phyloP scores from a whole-genome alignment of 2,888 invertebrate genomes.

The Thysanoteuthis rhombus region DNA sequence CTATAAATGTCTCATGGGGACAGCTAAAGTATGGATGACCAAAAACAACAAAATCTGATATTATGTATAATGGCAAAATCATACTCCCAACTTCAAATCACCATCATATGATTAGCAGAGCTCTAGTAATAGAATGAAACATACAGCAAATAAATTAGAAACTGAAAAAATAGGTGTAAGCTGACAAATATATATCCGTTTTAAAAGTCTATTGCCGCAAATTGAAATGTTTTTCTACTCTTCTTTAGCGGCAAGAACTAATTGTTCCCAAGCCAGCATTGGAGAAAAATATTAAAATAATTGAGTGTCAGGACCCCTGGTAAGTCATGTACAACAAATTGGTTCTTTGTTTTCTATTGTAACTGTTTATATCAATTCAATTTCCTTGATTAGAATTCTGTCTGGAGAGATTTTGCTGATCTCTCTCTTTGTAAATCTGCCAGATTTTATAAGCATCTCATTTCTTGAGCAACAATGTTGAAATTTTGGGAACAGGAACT shows the following conservation, averaged over 20 bases:
- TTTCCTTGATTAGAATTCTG: not conserved
- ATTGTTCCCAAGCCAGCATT: not conserved
- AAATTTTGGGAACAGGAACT: too few relatives aligned
- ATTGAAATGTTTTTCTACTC: not conserved
- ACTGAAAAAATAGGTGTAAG: too few relatives aligned
- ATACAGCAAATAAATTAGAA: too few relatives aligned
- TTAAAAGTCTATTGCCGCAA: not conserved
- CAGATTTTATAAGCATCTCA: not conserved
- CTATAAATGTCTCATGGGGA: too few relatives aligned
- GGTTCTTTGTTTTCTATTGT: not conserved
- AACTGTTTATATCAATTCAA: not conserved
- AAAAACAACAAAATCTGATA: too few relatives aligned
- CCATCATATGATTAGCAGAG: too few relatives aligned
- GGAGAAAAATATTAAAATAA: not conserved
- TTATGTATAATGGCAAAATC: too few relatives aligned
- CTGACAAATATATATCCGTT: too few relatives aligned
- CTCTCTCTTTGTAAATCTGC: not conserved
- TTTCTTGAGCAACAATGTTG: too few relatives aligned
- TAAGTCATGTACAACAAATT: constrained; percentile 12
- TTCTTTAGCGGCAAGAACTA: not conserved
- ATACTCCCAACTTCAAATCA: too few relatives aligned
- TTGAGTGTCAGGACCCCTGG: not conserved
- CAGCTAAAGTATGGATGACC: too few relatives aligned
- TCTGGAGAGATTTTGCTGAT: not conserved
- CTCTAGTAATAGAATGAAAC: too few relatives aligned